These are phyloP conservation scores for Phalanger gymnotis DNA, from an alignment of 2,797 vertebrate species.

Conservation along the genomic window DNA sequence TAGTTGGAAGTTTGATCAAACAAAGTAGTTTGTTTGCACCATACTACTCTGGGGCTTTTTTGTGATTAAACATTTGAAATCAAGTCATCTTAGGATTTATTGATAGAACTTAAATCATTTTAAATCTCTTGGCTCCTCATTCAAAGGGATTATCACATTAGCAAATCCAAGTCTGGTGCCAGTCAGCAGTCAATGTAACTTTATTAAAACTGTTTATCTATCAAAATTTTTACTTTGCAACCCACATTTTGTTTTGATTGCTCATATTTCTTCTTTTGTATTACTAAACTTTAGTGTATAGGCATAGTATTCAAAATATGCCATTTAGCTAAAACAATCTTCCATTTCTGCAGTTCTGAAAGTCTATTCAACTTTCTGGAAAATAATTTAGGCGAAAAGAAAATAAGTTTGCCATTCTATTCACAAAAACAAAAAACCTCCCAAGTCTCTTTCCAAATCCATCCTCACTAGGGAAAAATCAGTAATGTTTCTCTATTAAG, in stretches of 20 bases:
- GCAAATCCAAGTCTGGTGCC: background rate
- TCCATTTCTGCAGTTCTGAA: conserved; percentile 48
- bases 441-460: conserved; percentile 68
- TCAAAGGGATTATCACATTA: background rate
- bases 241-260: conserved; percentile 53
- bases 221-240: conserved; percentile 27
- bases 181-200: background rate
- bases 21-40: background rate
- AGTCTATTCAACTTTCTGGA: conserved; percentile 36
- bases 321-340: conserved; percentile 34
- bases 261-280: conserved; percentile 27
- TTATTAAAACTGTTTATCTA: background rate
- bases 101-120: background rate
- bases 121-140: background rate
- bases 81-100: conserved; percentile 1
- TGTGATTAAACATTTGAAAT: conserved; percentile 18
- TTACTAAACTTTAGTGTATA: conserved; percentile 50
- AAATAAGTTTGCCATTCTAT: conserved; percentile 56
- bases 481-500: conserved; percentile 66
- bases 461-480: conserved; percentile 73
- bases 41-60: background rate
- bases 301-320: conserved; percentile 26
- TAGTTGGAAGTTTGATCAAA: background rate
- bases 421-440: conserved; percentile 44
- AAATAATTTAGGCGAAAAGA: conserved; percentile 39